Base-by-base conservation (phyloP, 2,888 invertebrate genomes). In the Melangyna quadrimaculata region DNA sequence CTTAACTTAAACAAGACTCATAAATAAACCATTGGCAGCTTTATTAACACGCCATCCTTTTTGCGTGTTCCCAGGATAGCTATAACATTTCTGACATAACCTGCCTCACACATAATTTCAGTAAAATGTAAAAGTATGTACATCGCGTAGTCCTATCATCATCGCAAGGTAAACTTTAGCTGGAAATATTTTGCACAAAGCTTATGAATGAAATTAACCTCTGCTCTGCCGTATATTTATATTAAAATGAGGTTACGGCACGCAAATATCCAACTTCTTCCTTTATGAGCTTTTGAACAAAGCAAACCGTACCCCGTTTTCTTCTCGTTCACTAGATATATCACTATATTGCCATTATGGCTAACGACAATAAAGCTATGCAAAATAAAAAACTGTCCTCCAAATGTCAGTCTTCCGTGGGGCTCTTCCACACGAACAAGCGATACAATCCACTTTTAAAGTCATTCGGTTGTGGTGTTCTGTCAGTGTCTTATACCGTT, bases 321-420 rank as follows among this genome's bases (percentile, higher is more conserved):
- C 29, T 10, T 27, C 5, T 43, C 6, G 17, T 3, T 8, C 12
- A 6, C 12, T 17, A 14, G 32, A 19, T 10, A 14, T 57, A 19
- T 10, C 2, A 3, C 9, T 3, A 10, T 29, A 17, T 10, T 53
- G 4, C 29, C 12, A 35, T n/a, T 32, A 27, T n/a, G 43, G 19
- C 14, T 63, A 37, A 70, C 73, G 48, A 82, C 72, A 73, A 71
- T 69, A 48, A 43, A 53, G 72, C 59, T 78, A 51, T 57, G 48
- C 63, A 73, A 74, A 78, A 51, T 45, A 29, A 65, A 78, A 83
- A 67, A 75, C 63, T 79, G 79, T 84, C 79, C 65, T 79, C 70
- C 22, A 32, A 72, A 72, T 69, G 78, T 32, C 74, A 79, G 83
- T 84, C 75, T 74, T 57, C 27, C 27, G 73, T 74, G 79, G 79